Base-by-base conservation (phyloP, 1,140 invertebrate genomes). In the Popillia japonica region DNA sequence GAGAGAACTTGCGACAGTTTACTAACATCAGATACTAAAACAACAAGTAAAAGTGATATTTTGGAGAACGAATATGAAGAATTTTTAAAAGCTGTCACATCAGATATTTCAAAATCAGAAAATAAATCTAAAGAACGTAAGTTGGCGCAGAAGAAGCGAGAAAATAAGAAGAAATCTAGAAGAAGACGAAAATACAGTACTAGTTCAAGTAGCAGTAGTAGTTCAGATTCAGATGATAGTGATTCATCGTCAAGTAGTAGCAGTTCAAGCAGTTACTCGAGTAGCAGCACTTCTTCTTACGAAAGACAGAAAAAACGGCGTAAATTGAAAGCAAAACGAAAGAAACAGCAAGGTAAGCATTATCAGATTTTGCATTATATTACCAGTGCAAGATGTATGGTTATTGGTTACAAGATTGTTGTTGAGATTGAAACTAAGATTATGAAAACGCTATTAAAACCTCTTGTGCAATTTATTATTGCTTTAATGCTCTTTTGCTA, bases 21-120 rank as follows among this genome's bases (percentile, higher is more conserved):
- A 34, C 4, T 34, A 68, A 68, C 9, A 68, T 68, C 61, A 22
- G 61, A 68, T 34, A 6, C 22, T 3, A 68, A 68, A 27, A 22
- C 17, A 0, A 34, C 61, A 8, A 68, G 61, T 20, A 68, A 68
- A 22, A 68, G 61, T 22, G 40, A 76, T 76, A 55, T 48, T 44
- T 48, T 86, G 8, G 85, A 86, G 78, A 83, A 85, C 72, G 84
- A 84, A 77, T 86, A 86, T 72, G 83, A 85, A 76, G 83, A 86
- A 77, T 86, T 86, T 78, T 82, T 86, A 77, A 83, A 83, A 55
- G 83, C 84, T n/a, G 83, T 85, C 9, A 80, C 72, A 41, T 40
- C 76, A 20, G 77, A 78, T 41, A 77, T 80, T 40, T 27, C 78
- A 7, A 55, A 59, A 9, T 27, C 17, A 2, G 44, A 76, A 20